A percentile compares a stretch with the other conserved stretches of the same genome.
Evolutionary conservation across 2,888 invertebrate genomes (phyloP).

Genomic region (Drosophila neotestacea): DNA sequence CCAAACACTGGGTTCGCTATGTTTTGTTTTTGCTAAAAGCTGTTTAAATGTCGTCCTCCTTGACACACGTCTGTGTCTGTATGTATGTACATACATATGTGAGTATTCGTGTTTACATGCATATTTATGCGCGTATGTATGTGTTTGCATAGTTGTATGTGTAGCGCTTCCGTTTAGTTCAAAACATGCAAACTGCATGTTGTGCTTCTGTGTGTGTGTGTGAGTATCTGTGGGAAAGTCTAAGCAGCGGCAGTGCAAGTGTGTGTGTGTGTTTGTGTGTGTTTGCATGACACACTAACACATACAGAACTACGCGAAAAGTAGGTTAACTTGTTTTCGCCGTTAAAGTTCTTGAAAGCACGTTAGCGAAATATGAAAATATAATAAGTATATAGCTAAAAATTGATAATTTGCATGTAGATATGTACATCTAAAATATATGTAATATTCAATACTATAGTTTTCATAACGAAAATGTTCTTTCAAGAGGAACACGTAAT

Average conservation of each 20-base stretch:
- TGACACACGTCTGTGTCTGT: conserved; percentile 31
- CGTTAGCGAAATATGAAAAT: conserved; percentile 30
- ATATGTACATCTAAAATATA: too few relatives aligned
- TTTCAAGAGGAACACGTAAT: too few relatives aligned
- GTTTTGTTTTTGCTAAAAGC: conserved; percentile 55
- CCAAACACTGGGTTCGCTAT: conserved; percentile 18
- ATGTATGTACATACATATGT: background rate
- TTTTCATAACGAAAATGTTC: too few relatives aligned
- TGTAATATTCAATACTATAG: too few relatives aligned
- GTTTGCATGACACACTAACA: conserved; percentile 24
- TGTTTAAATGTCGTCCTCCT: conserved; percentile 44
- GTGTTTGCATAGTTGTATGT: conserved; percentile 13
- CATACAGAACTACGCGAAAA: conserved; percentile 45
- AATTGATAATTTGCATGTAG: background rate
- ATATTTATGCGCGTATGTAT: conserved; percentile 23
- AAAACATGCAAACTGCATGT: conserved; percentile 47
- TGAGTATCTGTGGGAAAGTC: conserved; percentile 31
- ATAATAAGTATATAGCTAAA: background rate
- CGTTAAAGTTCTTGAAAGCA: conserved; percentile 43
- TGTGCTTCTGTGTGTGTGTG: conserved; percentile 30
- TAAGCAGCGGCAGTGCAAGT: conserved; percentile 22
- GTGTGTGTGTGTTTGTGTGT: conserved; percentile 32
- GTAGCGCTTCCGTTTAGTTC: conserved; percentile 35
- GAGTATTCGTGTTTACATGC: conserved; percentile 31
- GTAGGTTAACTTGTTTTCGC: conserved; percentile 61